A percentile compares a stretch with the other conserved stretches of the same genome.
These are phyloP conservation scores for Encarsia formosa DNA, from an alignment of 2,888 invertebrate genomes.

Conservation along the genomic window DNA sequence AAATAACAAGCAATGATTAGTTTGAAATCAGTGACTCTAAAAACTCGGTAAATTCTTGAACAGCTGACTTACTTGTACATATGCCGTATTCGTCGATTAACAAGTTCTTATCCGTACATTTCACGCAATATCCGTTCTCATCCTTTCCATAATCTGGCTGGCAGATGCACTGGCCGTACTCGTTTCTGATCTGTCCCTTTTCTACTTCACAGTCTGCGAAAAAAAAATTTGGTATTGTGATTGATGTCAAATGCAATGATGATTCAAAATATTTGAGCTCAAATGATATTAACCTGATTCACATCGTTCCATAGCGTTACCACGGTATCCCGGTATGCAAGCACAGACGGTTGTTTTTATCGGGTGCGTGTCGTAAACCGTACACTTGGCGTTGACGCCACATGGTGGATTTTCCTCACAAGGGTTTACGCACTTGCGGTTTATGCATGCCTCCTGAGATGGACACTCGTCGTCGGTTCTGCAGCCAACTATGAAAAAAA, in stretches of 20 bases:
- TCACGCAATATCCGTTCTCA: conserved; percentile 72
- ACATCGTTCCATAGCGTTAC: conserved; percentile 81
- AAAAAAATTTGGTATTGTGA: conserved; percentile 34
- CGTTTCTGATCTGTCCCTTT: conserved; percentile 64
- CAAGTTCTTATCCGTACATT: conserved; percentile 73
- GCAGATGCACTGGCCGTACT: conserved; percentile 69
- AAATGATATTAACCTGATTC: conserved; percentile 60
- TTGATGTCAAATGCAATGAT: conserved; percentile 48
- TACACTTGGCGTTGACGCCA: conserved; percentile 74
- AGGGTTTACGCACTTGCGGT: conserved; percentile 77
- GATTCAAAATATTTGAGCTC: conserved; percentile 8
- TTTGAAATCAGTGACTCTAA: conserved; percentile 53
- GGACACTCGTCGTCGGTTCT: conserved; percentile 78
- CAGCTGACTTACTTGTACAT: conserved; percentile 55
- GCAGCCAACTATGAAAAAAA: conserved; percentile 54
- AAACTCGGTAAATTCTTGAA: no score
- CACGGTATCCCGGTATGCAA: conserved; percentile 79
- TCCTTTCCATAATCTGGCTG: conserved; percentile 73
- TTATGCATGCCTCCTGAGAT: conserved; percentile 76
- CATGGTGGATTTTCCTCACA: conserved; percentile 77
- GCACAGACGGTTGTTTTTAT: conserved; percentile 86
- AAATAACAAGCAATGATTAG: background rate
- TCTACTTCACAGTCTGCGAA: conserved; percentile 60
- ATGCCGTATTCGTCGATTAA: conserved; percentile 71
- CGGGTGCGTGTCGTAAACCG: conserved; percentile 74